phyloP scores from a whole-genome alignment of 2,113 vertebrate species.

The Fulica atra region DNA sequence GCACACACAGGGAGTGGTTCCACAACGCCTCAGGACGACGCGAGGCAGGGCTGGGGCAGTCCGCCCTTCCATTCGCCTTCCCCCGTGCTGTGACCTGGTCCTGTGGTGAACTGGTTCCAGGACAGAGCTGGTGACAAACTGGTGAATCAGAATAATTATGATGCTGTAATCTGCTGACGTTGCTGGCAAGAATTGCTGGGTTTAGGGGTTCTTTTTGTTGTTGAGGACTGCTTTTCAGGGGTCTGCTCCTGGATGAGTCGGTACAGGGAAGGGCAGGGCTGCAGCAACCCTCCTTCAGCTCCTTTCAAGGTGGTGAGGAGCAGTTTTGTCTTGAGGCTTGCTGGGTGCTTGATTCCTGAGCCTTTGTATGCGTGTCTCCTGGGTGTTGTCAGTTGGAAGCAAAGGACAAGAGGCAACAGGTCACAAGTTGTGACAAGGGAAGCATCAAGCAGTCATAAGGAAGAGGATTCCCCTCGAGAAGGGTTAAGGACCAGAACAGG shows the following conservation, averaged over 20 bases:
- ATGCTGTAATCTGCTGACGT: background rate
- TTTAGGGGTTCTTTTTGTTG: too few species aligned
- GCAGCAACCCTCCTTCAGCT: background rate
- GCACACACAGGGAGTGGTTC: background rate
- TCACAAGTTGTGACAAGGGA: background rate
- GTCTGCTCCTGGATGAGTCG: background rate
- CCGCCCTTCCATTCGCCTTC: background rate
- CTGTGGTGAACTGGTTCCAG: background rate
- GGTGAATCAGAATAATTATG: background rate
- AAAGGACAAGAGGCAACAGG: background rate
- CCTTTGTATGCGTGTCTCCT: background rate
- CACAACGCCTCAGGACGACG: background rate
- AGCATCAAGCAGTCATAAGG: background rate
- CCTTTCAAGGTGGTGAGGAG: background rate
- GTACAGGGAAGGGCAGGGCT: background rate
- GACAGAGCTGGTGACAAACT: background rate
- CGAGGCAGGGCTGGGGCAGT: background rate
- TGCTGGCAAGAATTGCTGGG: background rate
- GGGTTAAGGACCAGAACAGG: background rate
- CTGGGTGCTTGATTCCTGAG: background rate
- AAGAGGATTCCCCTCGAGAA: background rate
- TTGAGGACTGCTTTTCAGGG: background rate
- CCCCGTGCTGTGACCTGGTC: accelerated
- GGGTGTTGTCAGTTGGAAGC: background rate
- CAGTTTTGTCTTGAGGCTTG: background rate